Conservation (phyloP, 2,888 invertebrate genomes). For the Apodemia mormo region DNA sequence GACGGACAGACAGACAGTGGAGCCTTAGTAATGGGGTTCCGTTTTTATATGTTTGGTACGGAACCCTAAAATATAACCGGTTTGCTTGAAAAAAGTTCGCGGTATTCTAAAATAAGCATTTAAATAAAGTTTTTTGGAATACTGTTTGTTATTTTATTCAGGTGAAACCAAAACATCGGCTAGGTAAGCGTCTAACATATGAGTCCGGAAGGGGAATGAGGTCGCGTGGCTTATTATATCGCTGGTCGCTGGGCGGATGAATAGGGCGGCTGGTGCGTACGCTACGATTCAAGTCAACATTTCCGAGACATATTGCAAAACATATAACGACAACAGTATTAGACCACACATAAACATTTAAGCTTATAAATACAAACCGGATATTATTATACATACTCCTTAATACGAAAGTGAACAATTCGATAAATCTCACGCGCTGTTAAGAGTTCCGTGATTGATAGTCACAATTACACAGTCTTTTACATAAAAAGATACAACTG, state of each 20-base stretch:
- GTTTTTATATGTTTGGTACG: too few species aligned
- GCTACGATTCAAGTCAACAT: constrained; percentile 20
- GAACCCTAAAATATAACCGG: too few species aligned
- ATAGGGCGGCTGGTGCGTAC: constrained; percentile 45
- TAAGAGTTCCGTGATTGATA: too few species aligned
- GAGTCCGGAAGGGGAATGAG: constrained; percentile 64
- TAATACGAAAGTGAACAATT: too few species aligned
- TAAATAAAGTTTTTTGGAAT: not conserved
- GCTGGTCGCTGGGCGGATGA: constrained; percentile 34
- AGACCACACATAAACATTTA: not conserved
- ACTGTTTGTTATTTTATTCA: constrained; percentile 21
- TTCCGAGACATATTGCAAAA: constrained; percentile 4
- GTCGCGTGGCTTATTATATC: constrained; percentile 74
- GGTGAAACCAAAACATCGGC: constrained; percentile 37
- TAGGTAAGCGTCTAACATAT: constrained; percentile 60
- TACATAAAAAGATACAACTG: too few species aligned
- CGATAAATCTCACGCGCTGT: too few species aligned
- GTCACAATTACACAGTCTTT: too few species aligned
- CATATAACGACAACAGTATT: not conserved
- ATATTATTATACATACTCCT: not conserved
- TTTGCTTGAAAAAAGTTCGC: not conserved
- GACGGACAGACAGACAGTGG: too few species aligned
- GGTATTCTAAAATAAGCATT: not conserved
- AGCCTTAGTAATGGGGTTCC: too few species aligned
- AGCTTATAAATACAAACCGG: not conserved